Evolutionary conservation across 2,113 vertebrate species (phyloP), one percentile per base, ranked within the genome.

Genomic region (Thymallus thymallus): DNA sequence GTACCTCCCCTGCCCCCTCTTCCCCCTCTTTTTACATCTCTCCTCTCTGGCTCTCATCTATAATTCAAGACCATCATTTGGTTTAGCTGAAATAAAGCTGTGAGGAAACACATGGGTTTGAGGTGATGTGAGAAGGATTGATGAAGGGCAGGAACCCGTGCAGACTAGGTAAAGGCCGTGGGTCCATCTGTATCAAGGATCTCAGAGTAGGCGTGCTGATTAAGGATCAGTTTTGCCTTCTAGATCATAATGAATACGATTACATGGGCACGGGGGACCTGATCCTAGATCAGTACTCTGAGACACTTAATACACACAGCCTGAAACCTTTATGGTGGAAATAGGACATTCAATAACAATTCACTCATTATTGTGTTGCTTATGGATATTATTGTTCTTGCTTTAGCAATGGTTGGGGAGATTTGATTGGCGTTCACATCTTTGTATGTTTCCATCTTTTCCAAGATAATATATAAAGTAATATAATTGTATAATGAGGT

Each of bases 31-130:
- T 68, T 86, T 75, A 76, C 69, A 68, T 72, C 55, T 63, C 68
- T 77, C 72, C 75, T 76, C 67, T 80, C 74, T 67, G 6, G 26
- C 65, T 72, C 7, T 76, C 64, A 45, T 86, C 82, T 83, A 78
- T 74, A 76, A 77, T 84, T 75, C 76, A 86, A 74, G 74, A 70
- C 74, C 77, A 48, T 72, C 65, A 81, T 85, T 84, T 80, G 74
- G 75, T 81, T 79, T 73, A 23, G 67, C 79, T 78, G 76, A 82
- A 85, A 84, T 73, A 48, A 46, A 77, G 79, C 77, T 83, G 76
- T 86, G 68, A 2, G 79, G 79, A 77, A 81, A 81, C 82, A 82
- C 82, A 88, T 87, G 83, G 74, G 79, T 77, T 80, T 45, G 56
- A 6, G 6, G 51, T 55, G 20, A 41, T 41, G 9, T 41, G 35